Percentiles rank a stretch among this genome's conserved stretches.
These are phyloP conservation scores for Sclerodermus sp. DNA, from an alignment of 2,888 invertebrate genomes.

Conservation along the genomic window DNA sequence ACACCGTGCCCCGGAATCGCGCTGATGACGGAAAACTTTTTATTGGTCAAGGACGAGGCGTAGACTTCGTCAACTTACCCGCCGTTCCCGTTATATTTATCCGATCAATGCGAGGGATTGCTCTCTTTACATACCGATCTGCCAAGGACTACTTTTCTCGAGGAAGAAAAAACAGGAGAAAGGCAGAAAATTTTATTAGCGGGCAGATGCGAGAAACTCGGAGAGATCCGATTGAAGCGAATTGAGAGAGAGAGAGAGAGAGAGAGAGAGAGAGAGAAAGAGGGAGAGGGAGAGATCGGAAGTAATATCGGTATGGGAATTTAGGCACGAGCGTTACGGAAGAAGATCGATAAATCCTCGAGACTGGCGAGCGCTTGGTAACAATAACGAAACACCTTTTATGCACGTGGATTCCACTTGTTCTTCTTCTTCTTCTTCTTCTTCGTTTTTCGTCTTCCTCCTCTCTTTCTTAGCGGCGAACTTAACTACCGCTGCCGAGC, in stretches of 20 bases:
- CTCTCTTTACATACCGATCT: too few species aligned
- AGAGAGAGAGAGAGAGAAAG: background rate
- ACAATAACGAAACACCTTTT: slow-evolving; percentile 55
- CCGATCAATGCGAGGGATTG: too few species aligned
- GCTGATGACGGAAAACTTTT: too few species aligned
- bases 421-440: slow-evolving; percentile 36
- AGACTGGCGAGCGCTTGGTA: slow-evolving; percentile 40
- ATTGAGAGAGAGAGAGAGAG: background rate
- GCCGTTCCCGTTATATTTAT: too few species aligned
- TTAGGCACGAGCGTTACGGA: background rate
- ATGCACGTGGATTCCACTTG: slow-evolving; percentile 38
- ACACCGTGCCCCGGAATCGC: too few species aligned
- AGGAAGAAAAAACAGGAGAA: too few species aligned
- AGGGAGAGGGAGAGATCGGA: background rate
- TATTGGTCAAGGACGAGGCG: too few species aligned
- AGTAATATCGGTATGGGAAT: background rate
- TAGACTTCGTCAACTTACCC: too few species aligned
- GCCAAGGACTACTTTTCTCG: too few species aligned
- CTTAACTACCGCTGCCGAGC: background rate
- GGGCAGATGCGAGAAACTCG: too few species aligned
- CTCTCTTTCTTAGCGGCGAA: background rate
- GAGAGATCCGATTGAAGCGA: too few species aligned
- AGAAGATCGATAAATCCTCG: background rate
- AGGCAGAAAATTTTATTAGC: too few species aligned
- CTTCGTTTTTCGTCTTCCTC: background rate